These are phyloP conservation scores for Panthera leo DNA, from an alignment of 2,113 vertebrate genomes.

Conservation along the genomic window DNA sequence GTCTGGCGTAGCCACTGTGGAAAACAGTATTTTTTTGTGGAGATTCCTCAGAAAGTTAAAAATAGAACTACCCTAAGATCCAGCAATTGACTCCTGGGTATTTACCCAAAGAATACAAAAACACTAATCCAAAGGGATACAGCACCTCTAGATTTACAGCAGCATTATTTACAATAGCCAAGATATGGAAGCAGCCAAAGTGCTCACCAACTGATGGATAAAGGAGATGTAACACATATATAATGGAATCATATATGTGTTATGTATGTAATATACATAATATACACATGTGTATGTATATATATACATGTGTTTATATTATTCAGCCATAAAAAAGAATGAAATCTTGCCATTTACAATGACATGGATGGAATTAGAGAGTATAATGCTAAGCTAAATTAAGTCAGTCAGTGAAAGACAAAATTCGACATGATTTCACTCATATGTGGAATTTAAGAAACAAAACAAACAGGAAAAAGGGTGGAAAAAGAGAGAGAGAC, in stretches of 20 bases:
- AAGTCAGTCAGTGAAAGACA: not conserved
- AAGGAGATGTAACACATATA: not conserved
- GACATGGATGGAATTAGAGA: not conserved
- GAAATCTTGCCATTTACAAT: not conserved
- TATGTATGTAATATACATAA: too few species aligned
- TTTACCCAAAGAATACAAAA: not conserved
- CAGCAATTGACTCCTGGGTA: not conserved
- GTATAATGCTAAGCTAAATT: not conserved
- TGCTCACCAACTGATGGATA: not conserved
- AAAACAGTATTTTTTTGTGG: not conserved
- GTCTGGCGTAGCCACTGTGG: not conserved
- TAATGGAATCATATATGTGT: not conserved
- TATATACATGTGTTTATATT: not conserved
- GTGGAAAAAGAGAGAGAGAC: not conserved
- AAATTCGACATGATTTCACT: not conserved
- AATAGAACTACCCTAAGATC: not conserved
- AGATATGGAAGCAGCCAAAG: not conserved
- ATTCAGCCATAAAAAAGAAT: not conserved
- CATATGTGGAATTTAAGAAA: not conserved
- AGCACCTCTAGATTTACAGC: not conserved
- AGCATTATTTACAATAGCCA: not conserved
- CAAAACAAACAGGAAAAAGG: not conserved
- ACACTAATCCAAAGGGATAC: not conserved
- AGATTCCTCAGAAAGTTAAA: not conserved
- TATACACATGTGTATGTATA: too few species aligned